phyloP scores from a whole-genome alignment of 1,140 invertebrate species.

The Amyelois transitella region DNA sequence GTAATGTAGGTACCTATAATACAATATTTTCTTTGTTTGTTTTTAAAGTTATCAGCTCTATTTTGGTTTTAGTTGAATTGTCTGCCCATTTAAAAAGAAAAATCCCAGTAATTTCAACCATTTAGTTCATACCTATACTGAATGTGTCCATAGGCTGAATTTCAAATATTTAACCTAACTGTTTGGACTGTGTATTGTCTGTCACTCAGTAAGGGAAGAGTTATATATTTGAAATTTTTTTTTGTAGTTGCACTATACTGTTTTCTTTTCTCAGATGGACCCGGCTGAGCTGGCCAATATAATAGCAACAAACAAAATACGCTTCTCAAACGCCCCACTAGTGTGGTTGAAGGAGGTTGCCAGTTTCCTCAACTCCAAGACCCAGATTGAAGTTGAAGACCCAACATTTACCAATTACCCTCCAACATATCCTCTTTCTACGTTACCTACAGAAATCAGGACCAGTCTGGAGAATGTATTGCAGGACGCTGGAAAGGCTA shows the following conservation, averaged over 20 bases:
- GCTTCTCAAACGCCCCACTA: conserved; percentile 77
- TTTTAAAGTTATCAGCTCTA: no score
- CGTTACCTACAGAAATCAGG: conserved; percentile 74
- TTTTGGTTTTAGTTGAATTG: no score
- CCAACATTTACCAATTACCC: conserved; percentile 73
- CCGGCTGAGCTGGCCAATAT: conserved; percentile 74
- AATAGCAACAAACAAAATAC: conserved; percentile 71
- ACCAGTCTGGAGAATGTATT: conserved; percentile 74
- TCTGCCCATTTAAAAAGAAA: no score
- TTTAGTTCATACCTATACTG: no score
- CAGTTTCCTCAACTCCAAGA: conserved; percentile 78
- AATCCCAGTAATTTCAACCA: no score
- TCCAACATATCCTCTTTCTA: conserved; percentile 72
- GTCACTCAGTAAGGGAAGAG: no score
- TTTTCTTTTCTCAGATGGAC: conserved; percentile 74
- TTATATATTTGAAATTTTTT: no score
- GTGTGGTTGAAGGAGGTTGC: conserved; percentile 79
- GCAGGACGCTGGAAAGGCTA: conserved; percentile 74
- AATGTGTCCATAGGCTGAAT: no score
- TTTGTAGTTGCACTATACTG: conserved; percentile 2
- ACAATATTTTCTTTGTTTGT: no score
- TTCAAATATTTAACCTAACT: no score
- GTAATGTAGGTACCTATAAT: neutral
- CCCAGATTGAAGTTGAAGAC: conserved; percentile 77
- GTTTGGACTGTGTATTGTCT: no score